Evolutionary conservation across 2,113 vertebrate species (phyloP), one percentile per base, ranked within the genome.

Genomic region (Barbus barbus): DNA sequence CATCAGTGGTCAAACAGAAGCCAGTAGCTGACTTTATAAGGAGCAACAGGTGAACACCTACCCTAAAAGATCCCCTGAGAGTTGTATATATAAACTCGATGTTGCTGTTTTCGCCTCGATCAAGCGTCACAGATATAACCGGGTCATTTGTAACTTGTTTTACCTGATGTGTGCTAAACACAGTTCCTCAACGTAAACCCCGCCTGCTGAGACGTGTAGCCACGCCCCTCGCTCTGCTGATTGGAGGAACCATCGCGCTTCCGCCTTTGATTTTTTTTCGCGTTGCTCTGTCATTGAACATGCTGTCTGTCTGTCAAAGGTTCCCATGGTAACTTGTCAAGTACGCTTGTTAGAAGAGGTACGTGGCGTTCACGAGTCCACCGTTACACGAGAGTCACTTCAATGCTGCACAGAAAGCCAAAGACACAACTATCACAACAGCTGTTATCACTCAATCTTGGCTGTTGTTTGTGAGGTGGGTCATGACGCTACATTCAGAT

Each of bases 291-390:
- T 72, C 83, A 94, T 92, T 93, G 93, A 90, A 0, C 28, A 16
- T 1, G 1, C 0, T 0, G 11, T 1, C 28, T 86, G 92, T 91
- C 92, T 89, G 1, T 92, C 90, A 91, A 77, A 73, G 0, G 61
- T 60, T 12, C 31, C 2, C 28, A 31, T 46, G 72, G 41, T 22
- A 28, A 77, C 63, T 51, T 76, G 69, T 84, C 90, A 89, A 88
- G 88, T 83, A 81, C 86, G 74, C 83, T 87, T 89, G 90, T 87
- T 72, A 5, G 82, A 89, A 91, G 89, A 90, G 71, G 91, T 92
- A 94, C 93, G 93, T 95, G 93, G 93, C 94, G 90, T 87, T 89
- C 85, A 58, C 16, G 16, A 65, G 58, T 60, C 48, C 6, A 5
- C 53, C 18, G 73, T 20, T 51, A 51, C 16, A 51, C 48, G 61